Base-by-base conservation (phyloP, 2,797 vertebrate genomes). In the Pantherophis vulpinus region DNA sequence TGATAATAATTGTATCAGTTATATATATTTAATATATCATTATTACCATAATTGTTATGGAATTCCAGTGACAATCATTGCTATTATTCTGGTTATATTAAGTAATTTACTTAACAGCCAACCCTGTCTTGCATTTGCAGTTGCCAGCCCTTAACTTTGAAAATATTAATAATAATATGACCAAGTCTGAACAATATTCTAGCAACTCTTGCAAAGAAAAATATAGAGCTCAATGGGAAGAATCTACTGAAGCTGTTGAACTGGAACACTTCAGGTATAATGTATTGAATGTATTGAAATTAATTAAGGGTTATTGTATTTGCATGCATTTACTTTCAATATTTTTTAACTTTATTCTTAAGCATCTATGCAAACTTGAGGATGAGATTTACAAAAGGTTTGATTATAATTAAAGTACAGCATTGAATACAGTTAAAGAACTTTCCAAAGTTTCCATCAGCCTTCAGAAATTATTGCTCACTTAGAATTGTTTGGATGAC, bases 191-290 rank as follows among this genome's bases (percentile, higher is more conserved):
- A n/a, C 95, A 95, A 63, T 94, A 95, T 1, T 1, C 97, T 94
- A 60, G 96, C 94, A 96, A 94, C 94, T 61, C 90, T n/a, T 96
- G 95, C 94, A 95, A 95, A 92, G 95, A 54, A 93, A 97, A 94
- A 89, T 95, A 88, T 89, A 95, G 2, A 87, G 95, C 92, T 92
- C 97, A 97, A 14, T 97, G 97, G 89, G 97, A 98, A 74, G 93
- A 97, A 94, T 96, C 95, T 94, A 96, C 91, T n/a, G 98, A 99
- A 97, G 97, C 97, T 60, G 95, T 97, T 79, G 98, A 99, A 93
- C 98, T 99, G 97, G 98, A 99, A 93, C 98, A 98, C 94, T 99
- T 99, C 94, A 99, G 99, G 98, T 99, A 97, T 95, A 95, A 94
- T 94, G 83, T 55, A 63, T 23, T 83, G 10, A 60, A 90, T 94